Conservation (phyloP, 2,888 invertebrate species). For the Petrolisthes manimaculis region DNA sequence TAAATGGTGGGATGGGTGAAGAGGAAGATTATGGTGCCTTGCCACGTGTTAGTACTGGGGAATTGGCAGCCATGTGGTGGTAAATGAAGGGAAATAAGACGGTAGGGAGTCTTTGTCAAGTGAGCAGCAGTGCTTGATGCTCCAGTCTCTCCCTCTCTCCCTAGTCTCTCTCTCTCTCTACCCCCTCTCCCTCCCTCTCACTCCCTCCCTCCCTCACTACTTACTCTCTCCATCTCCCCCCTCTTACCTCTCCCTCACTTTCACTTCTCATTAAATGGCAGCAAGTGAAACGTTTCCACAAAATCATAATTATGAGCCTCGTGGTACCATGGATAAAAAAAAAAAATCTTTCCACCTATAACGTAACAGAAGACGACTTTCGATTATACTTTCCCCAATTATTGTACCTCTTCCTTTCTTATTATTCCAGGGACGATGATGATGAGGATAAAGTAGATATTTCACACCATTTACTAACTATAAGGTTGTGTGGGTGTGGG, state of each 20-base stretch:
- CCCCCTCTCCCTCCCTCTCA: not conserved
- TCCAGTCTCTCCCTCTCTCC: not conserved
- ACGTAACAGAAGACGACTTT: no score
- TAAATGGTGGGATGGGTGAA: no score
- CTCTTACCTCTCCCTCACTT: not conserved
- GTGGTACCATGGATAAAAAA: no score
- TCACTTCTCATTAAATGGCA: not conserved
- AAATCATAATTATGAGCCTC: no score
- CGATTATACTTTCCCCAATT: not conserved
- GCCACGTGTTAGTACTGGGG: not conserved
- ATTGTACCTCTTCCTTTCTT: not conserved
- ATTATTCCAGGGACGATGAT: not conserved
- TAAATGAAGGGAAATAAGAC: not conserved
- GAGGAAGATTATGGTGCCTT: not conserved
- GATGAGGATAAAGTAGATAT: no score
- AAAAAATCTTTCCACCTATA: no score
- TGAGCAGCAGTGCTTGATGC: constrained; percentile 22
- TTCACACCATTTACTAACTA: no score
- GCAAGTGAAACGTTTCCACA: not conserved
- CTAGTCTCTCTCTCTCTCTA: not conserved
- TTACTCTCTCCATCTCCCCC: not conserved
- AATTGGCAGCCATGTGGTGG: not conserved
- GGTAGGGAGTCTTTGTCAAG: constrained; percentile 40
- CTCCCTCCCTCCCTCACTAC: not conserved
- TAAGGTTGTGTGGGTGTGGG: no score